Evolutionary conservation across 2,113 vertebrate species (phyloP).

Genomic region (Hucho hucho): DNA sequence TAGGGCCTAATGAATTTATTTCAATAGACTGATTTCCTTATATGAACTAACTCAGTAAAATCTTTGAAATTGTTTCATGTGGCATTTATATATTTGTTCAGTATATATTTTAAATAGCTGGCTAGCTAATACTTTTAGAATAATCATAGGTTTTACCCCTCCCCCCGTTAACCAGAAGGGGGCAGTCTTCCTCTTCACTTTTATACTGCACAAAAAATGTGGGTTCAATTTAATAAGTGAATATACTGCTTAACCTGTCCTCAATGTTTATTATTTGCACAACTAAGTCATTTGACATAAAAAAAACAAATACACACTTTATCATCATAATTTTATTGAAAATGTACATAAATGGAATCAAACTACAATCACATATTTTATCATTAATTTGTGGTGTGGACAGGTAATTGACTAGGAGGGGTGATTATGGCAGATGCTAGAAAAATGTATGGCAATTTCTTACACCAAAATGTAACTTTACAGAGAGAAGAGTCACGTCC

Average conservation of each 20-base stretch:
- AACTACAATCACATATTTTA: constrained; percentile 68
- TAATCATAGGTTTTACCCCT: no score
- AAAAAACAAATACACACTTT: constrained; percentile 18
- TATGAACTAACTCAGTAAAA: no score
- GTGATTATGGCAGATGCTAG: constrained; percentile 62
- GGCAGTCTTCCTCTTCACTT: not conserved
- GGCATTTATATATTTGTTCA: no score
- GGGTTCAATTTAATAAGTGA: no score
- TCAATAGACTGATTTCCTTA: no score
- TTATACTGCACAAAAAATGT: not conserved
- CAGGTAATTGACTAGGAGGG: constrained; percentile 55
- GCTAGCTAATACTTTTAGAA: no score
- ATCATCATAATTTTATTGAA: constrained; percentile 74
- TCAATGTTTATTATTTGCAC: no score
- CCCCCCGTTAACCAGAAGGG: not conserved
- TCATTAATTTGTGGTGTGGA: constrained; percentile 48
- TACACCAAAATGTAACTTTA: constrained; percentile 69
- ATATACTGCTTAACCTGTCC: not conserved
- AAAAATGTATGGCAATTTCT: constrained; percentile 67
- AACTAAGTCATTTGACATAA: constrained; percentile 14
- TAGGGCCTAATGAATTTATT: no score
- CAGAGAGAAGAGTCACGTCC: constrained; percentile 56
- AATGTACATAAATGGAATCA: constrained; percentile 76
- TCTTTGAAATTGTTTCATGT: no score
- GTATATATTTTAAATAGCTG: no score